phyloP scores from a whole-genome alignment of 2,113 vertebrate species.

The Cettia cetti region DNA sequence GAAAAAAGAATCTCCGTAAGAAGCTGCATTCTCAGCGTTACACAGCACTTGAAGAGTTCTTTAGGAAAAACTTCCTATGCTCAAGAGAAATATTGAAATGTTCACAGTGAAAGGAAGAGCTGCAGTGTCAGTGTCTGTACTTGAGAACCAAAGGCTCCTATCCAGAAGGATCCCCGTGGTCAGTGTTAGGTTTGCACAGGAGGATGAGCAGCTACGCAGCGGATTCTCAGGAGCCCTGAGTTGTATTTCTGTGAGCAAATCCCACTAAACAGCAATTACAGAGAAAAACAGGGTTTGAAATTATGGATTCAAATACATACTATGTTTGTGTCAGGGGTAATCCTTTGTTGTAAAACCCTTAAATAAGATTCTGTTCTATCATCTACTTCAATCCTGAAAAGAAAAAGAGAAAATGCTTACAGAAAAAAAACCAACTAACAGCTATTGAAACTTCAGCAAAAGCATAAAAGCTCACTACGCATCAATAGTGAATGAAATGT shows the following conservation, averaged over 20 bases:
- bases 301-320: constrained; percentile 66
- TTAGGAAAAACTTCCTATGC: neutral
- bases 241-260: neutral
- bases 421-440: neutral
- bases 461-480: neutral
- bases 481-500: neutral
- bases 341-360: constrained; percentile 80
- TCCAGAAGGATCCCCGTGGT: neutral
- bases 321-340: constrained; percentile 81
- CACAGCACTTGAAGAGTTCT: neutral
- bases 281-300: neutral
- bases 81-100: neutral
- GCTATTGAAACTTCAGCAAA: neutral
- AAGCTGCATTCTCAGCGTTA: neutral
- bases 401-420: neutral
- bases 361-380: constrained; percentile 87
- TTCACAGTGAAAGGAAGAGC: neutral
- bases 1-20: neutral
- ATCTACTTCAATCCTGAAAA: constrained; percentile 86
- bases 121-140: neutral
- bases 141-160: neutral
- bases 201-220: fast-evolving
- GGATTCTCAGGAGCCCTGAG: neutral
- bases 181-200: neutral
- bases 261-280: neutral